phyloP scores from a whole-genome alignment of 37 sponge, comb jelly and placozoan species.

The Hexactinellida sp. region DNA sequence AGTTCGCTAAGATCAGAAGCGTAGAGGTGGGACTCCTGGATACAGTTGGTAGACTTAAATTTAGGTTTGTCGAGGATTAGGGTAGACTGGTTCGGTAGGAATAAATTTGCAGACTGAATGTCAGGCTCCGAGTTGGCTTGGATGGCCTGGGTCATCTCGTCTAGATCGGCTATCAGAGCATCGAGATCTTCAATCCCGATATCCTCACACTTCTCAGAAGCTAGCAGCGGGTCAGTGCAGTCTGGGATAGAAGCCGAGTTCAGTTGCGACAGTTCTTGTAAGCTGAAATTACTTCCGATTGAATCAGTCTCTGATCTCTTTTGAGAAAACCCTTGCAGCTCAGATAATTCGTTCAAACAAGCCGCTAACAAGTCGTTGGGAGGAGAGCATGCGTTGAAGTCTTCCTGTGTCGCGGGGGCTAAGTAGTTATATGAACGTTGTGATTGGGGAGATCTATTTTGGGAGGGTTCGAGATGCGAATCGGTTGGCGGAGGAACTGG shows the following conservation, averaged over 20 bases:
- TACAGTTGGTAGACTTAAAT: background rate
- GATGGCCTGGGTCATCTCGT: background rate
- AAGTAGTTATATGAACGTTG: background rate
- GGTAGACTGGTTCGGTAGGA: background rate
- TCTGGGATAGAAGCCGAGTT: background rate
- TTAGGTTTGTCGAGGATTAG: background rate
- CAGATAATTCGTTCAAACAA: background rate
- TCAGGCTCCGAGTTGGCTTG: background rate
- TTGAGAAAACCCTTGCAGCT: background rate
- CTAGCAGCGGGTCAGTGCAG: background rate
- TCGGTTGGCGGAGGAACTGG: background rate
- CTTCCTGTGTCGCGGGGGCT: background rate
- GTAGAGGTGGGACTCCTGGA: background rate
- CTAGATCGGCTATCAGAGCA: conserved; percentile 3
- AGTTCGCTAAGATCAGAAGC: background rate
- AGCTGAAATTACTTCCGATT: background rate
- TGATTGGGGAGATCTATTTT: background rate
- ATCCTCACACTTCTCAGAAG: background rate
- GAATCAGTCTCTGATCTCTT: background rate
- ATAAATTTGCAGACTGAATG: background rate
- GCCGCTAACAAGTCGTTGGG: background rate
- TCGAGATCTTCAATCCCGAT: background rate
- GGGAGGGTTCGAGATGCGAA: background rate
- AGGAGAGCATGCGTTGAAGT: background rate
- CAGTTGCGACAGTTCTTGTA: background rate